phyloP scores from a whole-genome alignment of 2,797 vertebrate genomes.

The Orientallactaga sibirica region DNA sequence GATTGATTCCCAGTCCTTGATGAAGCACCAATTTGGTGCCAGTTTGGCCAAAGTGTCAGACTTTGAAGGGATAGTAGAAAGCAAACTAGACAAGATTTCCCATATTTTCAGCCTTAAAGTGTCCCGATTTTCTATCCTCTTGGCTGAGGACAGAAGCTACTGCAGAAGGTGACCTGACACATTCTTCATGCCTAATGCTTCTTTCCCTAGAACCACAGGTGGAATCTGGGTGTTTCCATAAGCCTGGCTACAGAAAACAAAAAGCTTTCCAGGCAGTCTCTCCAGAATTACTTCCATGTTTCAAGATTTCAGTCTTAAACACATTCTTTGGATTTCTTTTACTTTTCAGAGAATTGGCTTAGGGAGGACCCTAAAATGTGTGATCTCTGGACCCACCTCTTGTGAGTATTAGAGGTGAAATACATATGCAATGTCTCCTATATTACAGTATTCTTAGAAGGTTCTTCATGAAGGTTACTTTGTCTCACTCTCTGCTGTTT shows the following conservation, averaged over 20 bases:
- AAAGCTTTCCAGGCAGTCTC: slow-evolving; percentile 79
- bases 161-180: slow-evolving; percentile 66
- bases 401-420: not conserved
- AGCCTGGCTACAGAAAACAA: slow-evolving; percentile 67
- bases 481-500: not conserved
- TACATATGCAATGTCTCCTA: not conserved
- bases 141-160: slow-evolving; percentile 70
- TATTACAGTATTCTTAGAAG: not conserved
- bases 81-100: slow-evolving; percentile 41
- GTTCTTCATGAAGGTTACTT: not conserved
- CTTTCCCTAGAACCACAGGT: slow-evolving; percentile 75
- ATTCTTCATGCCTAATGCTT: slow-evolving; percentile 51
- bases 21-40: not conserved
- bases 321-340: slow-evolving; percentile 48
- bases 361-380: not conserved
- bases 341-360: slow-evolving; percentile 44
- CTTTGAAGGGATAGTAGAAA: slow-evolving; percentile 17
- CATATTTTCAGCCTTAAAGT: slow-evolving; percentile 62
- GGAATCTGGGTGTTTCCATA: slow-evolving; percentile 77
- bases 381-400: not conserved
- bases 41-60: slow-evolving; percentile 6
- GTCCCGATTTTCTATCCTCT: slow-evolving; percentile 16
- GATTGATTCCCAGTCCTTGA: slow-evolving; percentile 22
- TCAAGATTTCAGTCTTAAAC: slow-evolving; percentile 71
- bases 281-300: slow-evolving; percentile 66